Conservation (phyloP, 2,797 vertebrate species). For the Dicrostonyx torquatus region DNA sequence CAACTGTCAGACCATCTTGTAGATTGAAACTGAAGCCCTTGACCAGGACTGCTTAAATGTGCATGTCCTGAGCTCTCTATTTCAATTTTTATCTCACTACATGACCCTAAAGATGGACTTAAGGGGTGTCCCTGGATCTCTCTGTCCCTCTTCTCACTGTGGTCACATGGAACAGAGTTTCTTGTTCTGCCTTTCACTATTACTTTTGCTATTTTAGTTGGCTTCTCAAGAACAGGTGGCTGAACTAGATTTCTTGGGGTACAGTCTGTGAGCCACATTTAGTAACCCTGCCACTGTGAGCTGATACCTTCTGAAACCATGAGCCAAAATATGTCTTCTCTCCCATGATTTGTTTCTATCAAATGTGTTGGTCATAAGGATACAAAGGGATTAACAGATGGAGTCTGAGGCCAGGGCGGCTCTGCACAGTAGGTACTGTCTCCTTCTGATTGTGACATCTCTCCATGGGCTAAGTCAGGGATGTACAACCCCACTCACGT, state of each 20-base stretch:
- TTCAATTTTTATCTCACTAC: neutral
- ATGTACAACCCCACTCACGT: neutral
- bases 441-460: neutral
- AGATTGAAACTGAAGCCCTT: neutral
- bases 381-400: too few species aligned
- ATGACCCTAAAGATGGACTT: neutral
- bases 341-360: neutral
- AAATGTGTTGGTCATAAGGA: neutral
- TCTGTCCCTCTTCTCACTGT: neutral
- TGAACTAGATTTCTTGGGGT: neutral
- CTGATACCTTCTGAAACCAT: neutral
- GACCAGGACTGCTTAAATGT: neutral
- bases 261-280: neutral
- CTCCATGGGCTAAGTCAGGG: neutral
- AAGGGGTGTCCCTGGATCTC: neutral
- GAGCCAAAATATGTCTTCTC: neutral
- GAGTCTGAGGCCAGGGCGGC: neutral
- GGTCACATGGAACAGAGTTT: too few species aligned
- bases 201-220: neutral
- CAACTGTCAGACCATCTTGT: too few species aligned
- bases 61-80: neutral
- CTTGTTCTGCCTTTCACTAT: neutral
- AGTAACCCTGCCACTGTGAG: neutral
- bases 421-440: neutral
- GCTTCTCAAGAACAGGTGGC: neutral